Evolutionary conservation across 1,140 invertebrate species (phyloP), one percentile per base, ranked within the genome.

Genomic region (Tetramorium parvispinum): DNA sequence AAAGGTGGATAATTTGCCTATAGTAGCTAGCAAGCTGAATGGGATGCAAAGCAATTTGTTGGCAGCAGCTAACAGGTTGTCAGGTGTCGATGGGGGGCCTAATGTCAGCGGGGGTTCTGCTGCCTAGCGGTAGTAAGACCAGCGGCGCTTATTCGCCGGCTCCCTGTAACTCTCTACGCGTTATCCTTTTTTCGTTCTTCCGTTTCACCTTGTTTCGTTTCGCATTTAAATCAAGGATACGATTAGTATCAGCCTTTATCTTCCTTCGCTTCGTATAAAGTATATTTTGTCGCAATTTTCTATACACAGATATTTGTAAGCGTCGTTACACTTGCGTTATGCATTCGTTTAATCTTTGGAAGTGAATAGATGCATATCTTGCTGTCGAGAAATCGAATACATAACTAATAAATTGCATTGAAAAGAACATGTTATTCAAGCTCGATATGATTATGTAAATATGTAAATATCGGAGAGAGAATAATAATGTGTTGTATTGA

Each of bases 21-120:
- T 37, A 27, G 70, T 83, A 83, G 79, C 82, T 51, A 70, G 51
- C 51, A 87, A 82, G 76, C 65, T 88, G 70, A 68, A 73, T 81
- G 53, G 85, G 90, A 92, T 88, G 91, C 91, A 91, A 93, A 91
- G 92, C 92, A 93, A 93, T 93, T 94, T 94, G 93, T 94, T 93
- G 91, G 93, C 91, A 93, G 91, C 86, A 92, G 91, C 90, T 91
- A 89, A 91, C 92, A 88, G 92, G 86, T 91, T 93, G 93, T 93
- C 92, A 93, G 92, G 92, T 93, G 90, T 92, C 93, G 90, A 92
- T 93, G 91, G 93, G 94, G 90, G 91, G 88, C 82, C 91, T 90
- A 87, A 89, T 91, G 89, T 88, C 93, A 93, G 93, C 92, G 86
- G 93, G 93, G 91, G 87, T 91, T 91, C 89, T 68, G 63, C 91